These are phyloP conservation scores for Eutrigla gurnardus DNA, from an alignment of 2,797 vertebrate species.

Conservation along the genomic window DNA sequence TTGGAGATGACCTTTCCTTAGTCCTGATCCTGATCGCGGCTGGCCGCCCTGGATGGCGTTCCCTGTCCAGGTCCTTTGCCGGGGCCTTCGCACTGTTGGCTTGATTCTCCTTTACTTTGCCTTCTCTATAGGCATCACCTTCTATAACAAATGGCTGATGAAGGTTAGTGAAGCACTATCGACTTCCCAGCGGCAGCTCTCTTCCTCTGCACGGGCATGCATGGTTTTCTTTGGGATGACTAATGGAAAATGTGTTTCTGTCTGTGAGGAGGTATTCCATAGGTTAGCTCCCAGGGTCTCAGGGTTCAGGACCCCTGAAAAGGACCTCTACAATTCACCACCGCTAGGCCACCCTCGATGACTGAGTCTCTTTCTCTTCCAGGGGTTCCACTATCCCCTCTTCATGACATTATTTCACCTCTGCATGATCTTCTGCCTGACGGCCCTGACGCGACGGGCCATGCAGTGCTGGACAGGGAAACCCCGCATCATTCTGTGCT, in stretches of 20 bases:
- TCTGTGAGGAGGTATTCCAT: background rate
- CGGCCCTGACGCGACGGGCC: slow-evolving; percentile 81
- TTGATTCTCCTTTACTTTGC: slow-evolving; percentile 91
- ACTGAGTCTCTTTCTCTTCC: slow-evolving; percentile 14
- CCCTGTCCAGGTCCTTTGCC: slow-evolving; percentile 81
- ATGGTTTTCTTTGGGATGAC: background rate
- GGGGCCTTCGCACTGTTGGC: slow-evolving; percentile 81
- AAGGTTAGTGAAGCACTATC: slow-evolving; percentile 78
- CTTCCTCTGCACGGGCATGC: background rate
- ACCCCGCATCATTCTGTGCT: slow-evolving; percentile 85
- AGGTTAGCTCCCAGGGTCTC: background rate
- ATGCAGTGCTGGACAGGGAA: slow-evolving; percentile 86
- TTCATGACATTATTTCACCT: slow-evolving; percentile 94
- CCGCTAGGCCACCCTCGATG: background rate
- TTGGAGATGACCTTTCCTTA: slow-evolving; percentile 32
- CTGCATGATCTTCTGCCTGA: slow-evolving; percentile 88
- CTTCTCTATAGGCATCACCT: slow-evolving; percentile 96
- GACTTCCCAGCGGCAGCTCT: background rate
- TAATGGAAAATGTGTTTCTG: background rate
- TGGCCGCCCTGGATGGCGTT: slow-evolving; percentile 71
- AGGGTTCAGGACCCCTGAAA: background rate
- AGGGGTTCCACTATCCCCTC: slow-evolving; percentile 93
- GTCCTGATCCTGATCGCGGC: slow-evolving; percentile 16
- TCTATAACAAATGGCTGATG: slow-evolving; percentile 98
- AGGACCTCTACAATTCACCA: background rate